phyloP scores from a whole-genome alignment of 1,140 invertebrate species.

The Anastrepha obliqua region DNA sequence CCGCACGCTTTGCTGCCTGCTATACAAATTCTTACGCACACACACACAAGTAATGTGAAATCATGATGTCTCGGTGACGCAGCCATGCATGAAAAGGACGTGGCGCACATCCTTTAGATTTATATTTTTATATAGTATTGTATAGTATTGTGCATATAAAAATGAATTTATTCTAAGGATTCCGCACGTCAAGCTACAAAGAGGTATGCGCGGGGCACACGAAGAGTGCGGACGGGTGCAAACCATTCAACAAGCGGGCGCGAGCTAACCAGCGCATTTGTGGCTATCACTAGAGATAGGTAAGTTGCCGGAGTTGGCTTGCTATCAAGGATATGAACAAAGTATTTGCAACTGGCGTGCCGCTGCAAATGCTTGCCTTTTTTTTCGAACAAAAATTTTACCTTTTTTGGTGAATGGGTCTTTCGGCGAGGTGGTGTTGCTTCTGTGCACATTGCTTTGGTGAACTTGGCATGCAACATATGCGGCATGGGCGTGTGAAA shows the following conservation, averaged over 20 bases:
- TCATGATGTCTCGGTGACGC: slow-evolving; percentile 27
- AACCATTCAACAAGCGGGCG: slow-evolving; percentile 15
- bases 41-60: slow-evolving; percentile 57
- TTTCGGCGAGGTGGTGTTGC: neutral
- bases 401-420: slow-evolving; percentile 14
- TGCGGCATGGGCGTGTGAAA: slow-evolving; percentile 39
- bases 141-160: slow-evolving; percentile 65
- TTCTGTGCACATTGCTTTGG: slow-evolving; percentile 32
- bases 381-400: slow-evolving; percentile 29
- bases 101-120: slow-evolving; percentile 54
- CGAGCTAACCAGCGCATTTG: neutral
- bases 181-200: slow-evolving; percentile 46
- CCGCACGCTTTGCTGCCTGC: slow-evolving; percentile 12
- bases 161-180: slow-evolving; percentile 73
- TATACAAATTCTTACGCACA: neutral
- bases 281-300: neutral
- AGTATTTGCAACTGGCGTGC: slow-evolving; percentile 47
- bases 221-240: neutral
- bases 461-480: slow-evolving; percentile 6
- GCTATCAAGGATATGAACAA: slow-evolving; percentile 21
- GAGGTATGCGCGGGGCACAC: neutral
- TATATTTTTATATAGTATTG: slow-evolving; percentile 58
- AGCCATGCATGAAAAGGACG: slow-evolving; percentile 49
- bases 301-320: neutral
- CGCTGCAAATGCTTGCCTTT: slow-evolving; percentile 27